Conservation (phyloP, 2,113 vertebrate genomes). For the Ifrita kowaldi region DNA sequence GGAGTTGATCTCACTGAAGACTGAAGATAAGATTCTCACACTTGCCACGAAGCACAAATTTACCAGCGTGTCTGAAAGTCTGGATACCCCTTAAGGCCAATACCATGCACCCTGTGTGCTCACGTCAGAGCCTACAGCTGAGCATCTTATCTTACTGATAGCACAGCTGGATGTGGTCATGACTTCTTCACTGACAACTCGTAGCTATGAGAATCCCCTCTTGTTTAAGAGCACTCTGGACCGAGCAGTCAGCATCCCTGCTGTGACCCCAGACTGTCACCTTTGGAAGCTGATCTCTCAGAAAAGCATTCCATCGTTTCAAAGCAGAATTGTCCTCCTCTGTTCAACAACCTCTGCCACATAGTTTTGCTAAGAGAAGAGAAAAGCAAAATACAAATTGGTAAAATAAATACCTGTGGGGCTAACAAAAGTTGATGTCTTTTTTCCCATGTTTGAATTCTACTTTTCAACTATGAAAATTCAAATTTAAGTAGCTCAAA, state of each 20-base stretch:
- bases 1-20: neutral
- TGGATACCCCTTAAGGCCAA: neutral
- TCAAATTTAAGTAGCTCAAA: neutral
- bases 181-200: neutral
- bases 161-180: neutral
- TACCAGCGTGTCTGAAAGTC: neutral
- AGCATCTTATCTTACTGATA: neutral
- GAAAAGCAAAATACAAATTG: neutral
- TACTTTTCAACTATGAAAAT: neutral
- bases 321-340: neutral
- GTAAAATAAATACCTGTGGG: neutral
- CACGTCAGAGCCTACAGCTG: neutral
- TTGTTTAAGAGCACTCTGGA: neutral
- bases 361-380: neutral
- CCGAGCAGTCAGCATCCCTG: neutral
- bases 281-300: slow-evolving; percentile 14
- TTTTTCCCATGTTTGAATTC: neutral
- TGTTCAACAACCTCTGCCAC: neutral
- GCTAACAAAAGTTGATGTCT: neutral
- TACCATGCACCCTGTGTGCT: neutral
- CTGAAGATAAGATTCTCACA: neutral
- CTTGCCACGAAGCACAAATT: neutral
- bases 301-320: neutral
- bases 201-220: neutral
- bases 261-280: neutral